A percentile compares a stretch with the other conserved stretches of the same genome.
Evolutionary conservation across 2,113 vertebrate genomes (phyloP).

Genomic region (Cebus imitator): DNA sequence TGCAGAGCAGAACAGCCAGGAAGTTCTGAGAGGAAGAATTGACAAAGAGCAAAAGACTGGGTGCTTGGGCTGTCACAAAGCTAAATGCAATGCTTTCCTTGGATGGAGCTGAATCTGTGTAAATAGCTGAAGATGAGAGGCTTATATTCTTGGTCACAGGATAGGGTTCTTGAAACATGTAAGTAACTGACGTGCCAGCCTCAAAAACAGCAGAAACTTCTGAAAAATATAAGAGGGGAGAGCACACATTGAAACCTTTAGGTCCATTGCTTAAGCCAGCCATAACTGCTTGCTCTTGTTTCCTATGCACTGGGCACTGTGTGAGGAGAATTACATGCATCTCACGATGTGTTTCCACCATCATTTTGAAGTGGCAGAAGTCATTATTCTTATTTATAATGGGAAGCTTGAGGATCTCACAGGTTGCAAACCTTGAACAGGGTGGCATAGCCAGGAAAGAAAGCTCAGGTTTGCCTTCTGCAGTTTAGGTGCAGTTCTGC

Average conservation of each 20-base stretch:
- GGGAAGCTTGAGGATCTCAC: background rate
- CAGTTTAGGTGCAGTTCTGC: background rate
- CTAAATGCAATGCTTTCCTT: slow-evolving; percentile 93
- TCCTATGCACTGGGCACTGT: accelerated
- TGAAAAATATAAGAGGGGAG: slow-evolving; percentile 79
- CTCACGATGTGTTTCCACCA: background rate
- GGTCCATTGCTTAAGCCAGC: background rate
- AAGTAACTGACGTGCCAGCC: slow-evolving; percentile 91
- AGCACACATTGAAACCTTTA: background rate
- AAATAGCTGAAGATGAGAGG: slow-evolving; percentile 88
- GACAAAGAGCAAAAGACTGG: slow-evolving; percentile 93
- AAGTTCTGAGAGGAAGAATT: slow-evolving; percentile 93
- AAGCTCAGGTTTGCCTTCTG: background rate
- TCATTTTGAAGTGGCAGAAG: background rate
- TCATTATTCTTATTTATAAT: background rate
- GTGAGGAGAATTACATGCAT: background rate
- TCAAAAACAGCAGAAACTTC: slow-evolving; percentile 97
- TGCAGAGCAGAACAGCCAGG: slow-evolving; percentile 92
- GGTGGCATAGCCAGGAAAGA: background rate
- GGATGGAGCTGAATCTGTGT: slow-evolving; percentile 86
- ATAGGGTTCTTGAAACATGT: slow-evolving; percentile 95
- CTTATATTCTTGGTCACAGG: slow-evolving; percentile 94
- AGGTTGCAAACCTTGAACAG: background rate
- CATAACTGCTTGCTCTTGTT: background rate
- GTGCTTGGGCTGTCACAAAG: slow-evolving; percentile 91